phyloP scores from a whole-genome alignment of 2,113 vertebrate species.

The Phainopepla nitens region DNA sequence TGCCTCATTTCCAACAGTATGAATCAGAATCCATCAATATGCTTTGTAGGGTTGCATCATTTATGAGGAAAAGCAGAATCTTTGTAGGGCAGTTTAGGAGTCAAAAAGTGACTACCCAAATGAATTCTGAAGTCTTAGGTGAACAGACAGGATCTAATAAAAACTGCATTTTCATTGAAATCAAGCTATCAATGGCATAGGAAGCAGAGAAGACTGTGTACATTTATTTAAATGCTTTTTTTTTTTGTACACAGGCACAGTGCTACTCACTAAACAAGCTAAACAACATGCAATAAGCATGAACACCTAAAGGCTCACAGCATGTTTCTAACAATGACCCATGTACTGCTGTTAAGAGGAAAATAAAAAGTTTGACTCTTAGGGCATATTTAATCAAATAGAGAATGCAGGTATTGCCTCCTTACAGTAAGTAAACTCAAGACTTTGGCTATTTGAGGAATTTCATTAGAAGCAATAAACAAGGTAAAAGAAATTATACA shows the following conservation, averaged over 20 bases:
- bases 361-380: neutral
- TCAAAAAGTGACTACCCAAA: neutral
- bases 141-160: neutral
- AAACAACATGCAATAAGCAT: neutral
- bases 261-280: neutral
- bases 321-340: neutral
- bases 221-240: neutral
- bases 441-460: neutral
- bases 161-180: neutral
- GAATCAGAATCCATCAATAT: neutral
- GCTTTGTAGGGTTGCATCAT: neutral
- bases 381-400: neutral
- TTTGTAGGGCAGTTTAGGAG: neutral
- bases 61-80: neutral
- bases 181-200: neutral
- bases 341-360: neutral
- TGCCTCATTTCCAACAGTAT: neutral
- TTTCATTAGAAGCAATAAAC: neutral
- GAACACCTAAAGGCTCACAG: neutral
- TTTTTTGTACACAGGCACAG: neutral
- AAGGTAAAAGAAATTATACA: neutral
- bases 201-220: neutral
- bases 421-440: neutral
- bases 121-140: neutral
- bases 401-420: neutral